Percentiles rank a stretch among this genome's conserved stretches.
phyloP scores from a whole-genome alignment of 1,140 invertebrate species.

The Zophobas atratus region DNA sequence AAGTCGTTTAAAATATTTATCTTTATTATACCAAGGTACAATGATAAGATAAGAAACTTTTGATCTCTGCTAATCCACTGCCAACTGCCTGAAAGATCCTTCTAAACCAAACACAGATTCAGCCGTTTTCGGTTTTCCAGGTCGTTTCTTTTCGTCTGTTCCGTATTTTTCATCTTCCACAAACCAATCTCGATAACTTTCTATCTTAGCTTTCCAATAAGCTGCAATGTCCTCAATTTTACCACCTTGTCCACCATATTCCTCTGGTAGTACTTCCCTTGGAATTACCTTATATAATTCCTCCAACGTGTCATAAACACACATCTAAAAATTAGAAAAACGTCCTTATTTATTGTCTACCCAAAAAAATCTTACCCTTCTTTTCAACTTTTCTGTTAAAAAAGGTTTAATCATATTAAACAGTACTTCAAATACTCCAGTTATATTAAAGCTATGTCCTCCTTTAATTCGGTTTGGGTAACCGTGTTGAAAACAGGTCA shows the following conservation, averaged over 20 bases:
- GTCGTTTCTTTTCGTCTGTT: slow-evolving; percentile 72
- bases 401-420: slow-evolving; percentile 45
- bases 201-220: slow-evolving; percentile 71
- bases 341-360: neutral
- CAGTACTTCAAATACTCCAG: slow-evolving; percentile 16
- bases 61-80: slow-evolving; percentile 47
- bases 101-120: slow-evolving; percentile 69
- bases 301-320: slow-evolving; percentile 13
- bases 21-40: neutral
- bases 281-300: slow-evolving; percentile 68
- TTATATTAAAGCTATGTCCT: neutral
- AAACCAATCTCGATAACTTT: slow-evolving; percentile 72
- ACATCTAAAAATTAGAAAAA: slow-evolving; percentile 28
- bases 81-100: slow-evolving; percentile 55
- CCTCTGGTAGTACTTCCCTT: slow-evolving; percentile 70
- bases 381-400: slow-evolving; percentile 43
- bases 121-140: slow-evolving; percentile 72
- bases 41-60: neutral
- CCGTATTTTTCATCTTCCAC: slow-evolving; percentile 71
- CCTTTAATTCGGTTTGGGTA: slow-evolving; percentile 14
- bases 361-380: neutral
- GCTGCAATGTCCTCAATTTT: slow-evolving; percentile 60
- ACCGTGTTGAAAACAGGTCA: slow-evolving; percentile 8
- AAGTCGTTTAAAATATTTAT: neutral
- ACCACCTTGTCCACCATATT: slow-evolving; percentile 71